phyloP scores from a whole-genome alignment of 2,113 vertebrate species.

The Cepphus grylle region DNA sequence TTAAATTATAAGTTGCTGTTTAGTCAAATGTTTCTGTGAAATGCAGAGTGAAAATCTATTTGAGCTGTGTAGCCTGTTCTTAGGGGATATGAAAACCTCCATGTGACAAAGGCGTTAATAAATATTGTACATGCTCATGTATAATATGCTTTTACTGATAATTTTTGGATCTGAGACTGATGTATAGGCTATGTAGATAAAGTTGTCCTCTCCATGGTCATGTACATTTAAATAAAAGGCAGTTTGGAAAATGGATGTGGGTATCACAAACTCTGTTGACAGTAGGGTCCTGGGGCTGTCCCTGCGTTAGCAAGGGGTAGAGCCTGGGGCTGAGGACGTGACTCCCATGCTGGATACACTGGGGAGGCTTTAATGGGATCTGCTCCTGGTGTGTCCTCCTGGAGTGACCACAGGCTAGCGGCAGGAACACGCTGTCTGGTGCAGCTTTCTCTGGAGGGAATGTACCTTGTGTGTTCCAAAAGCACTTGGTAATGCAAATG shows the following conservation, averaged over 20 bases:
- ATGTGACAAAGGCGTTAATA: neutral
- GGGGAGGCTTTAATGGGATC: neutral
- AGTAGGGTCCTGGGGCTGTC: neutral
- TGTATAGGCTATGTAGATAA: neutral
- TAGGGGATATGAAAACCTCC: neutral
- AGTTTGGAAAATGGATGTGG: neutral
- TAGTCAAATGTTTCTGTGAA: neutral
- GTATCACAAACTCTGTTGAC: accelerated
- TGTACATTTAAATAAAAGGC: neutral
- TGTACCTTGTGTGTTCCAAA: neutral
- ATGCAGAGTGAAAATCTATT: neutral
- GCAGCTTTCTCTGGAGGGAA: neutral
- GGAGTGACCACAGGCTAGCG: accelerated
- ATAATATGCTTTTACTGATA: neutral
- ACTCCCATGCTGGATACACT: accelerated
- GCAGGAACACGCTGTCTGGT: accelerated
- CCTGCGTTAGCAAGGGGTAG: accelerated
- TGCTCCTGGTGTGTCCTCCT: neutral
- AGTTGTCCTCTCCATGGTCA: neutral
- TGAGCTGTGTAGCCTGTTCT: neutral
- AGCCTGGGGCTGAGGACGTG: neutral
- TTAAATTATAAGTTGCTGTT: neutral
- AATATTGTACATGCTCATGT: neutral
- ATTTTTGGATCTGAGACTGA: neutral
- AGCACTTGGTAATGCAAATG: neutral